phyloP scores from a whole-genome alignment of 2,888 invertebrate species.

The Erynnis tages region DNA sequence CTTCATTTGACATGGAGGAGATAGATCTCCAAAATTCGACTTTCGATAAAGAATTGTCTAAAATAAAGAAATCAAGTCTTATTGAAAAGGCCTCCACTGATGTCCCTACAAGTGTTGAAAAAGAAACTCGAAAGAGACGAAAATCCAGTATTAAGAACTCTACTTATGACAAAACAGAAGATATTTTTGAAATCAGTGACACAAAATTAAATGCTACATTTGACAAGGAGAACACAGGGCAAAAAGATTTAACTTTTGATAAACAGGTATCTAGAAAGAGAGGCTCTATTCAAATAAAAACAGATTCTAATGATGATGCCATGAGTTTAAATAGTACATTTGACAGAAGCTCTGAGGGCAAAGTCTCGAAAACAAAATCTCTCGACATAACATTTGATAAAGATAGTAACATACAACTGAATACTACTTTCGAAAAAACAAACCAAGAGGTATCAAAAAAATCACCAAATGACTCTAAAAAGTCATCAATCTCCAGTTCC shows the following conservation, averaged over 20 bases:
- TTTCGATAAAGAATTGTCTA: conserved; percentile 14
- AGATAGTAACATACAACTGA: conserved; percentile 27
- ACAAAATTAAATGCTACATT: conserved; percentile 33
- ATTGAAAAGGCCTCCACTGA: no score
- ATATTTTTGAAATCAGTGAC: conserved; percentile 24
- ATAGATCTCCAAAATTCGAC: not conserved
- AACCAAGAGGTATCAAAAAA: conserved; percentile 8
- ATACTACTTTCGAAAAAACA: conserved; percentile 34
- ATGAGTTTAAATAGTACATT: conserved; percentile 30
- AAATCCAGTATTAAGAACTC: conserved; percentile 29
- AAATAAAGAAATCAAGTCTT: no score
- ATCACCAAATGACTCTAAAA: conserved; percentile 31
- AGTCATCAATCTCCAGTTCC: conserved; percentile 55
- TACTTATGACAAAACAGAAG: conserved; percentile 36
- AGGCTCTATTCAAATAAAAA: no score
- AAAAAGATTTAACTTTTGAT: conserved; percentile 1
- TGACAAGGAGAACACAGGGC: conserved; percentile 31
- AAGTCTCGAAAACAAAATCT: not conserved
- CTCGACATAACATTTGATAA: conserved; percentile 52
- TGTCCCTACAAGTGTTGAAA: no score
- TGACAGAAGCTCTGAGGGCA: conserved; percentile 28
- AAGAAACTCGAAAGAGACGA: no score
- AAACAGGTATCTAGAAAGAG: conserved; percentile 20
- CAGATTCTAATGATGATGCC: not conserved
- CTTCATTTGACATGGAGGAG: conserved; percentile 35